Percentiles rank a stretch among this genome's conserved stretches.
phyloP scores from a whole-genome alignment of 1,140 invertebrate genomes.

The Nixonia krombeini region DNA sequence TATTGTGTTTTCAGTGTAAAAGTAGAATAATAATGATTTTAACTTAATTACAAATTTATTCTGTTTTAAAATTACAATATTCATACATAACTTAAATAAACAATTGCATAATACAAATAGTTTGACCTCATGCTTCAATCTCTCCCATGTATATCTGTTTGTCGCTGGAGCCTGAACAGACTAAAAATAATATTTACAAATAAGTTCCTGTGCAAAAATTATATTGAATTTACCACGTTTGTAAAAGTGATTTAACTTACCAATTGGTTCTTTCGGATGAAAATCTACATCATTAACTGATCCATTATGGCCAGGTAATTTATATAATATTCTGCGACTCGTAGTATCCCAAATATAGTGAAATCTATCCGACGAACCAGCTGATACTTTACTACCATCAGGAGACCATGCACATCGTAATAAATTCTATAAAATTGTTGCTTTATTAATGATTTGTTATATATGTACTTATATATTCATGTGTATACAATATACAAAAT shows the following conservation, averaged over 20 bases:
- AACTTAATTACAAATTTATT: slow-evolving; percentile 1
- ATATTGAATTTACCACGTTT: slow-evolving; percentile 10
- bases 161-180: slow-evolving; percentile 95
- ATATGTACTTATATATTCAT: too few species aligned
- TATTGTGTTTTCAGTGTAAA: not conserved
- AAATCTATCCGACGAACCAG: slow-evolving; percentile 95
- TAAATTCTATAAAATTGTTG: slow-evolving; percentile 73
- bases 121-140: too few species aligned
- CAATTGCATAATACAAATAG: too few species aligned
- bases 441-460: slow-evolving; percentile 4
- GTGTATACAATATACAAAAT: too few species aligned
- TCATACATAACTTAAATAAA: too few species aligned
- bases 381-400: slow-evolving; percentile 84
- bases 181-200: slow-evolving; percentile 72
- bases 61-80: not conserved
- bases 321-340: slow-evolving; percentile 91
- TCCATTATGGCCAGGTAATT: slow-evolving; percentile 97
- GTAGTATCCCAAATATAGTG: slow-evolving; percentile 98
- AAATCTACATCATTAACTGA: slow-evolving; percentile 98
- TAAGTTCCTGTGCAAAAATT: slow-evolving; percentile 16
- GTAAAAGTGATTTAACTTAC: slow-evolving; percentile 70
- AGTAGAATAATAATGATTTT: not conserved
- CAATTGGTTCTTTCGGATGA: slow-evolving; percentile 94
- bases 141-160: slow-evolving; percentile 97
- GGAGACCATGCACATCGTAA: slow-evolving; percentile 85